These are phyloP conservation scores for Leptinotarsa texana DNA, from an alignment of 1,140 invertebrate species.

Conservation along the genomic window DNA sequence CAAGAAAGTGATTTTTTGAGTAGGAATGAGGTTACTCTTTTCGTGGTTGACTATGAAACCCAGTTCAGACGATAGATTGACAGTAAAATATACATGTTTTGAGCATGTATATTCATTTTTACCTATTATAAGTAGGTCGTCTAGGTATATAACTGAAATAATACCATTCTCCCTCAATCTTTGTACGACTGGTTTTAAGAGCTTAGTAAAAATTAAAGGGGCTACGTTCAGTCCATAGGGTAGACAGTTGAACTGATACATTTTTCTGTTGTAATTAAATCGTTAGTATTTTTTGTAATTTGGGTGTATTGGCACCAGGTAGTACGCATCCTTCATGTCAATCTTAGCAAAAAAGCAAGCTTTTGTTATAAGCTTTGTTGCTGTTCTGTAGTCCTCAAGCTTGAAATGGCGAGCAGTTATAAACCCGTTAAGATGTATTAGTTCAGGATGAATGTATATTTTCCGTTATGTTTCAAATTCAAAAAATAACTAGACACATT, in stretches of 20 bases:
- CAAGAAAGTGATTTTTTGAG: constrained; percentile 28
- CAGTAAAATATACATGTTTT: constrained; percentile 15
- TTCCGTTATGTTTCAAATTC: constrained; percentile 43
- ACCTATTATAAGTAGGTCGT: constrained; percentile 32
- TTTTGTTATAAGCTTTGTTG: constrained; percentile 29
- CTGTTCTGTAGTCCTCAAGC: constrained; percentile 29
- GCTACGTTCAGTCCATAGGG: constrained; percentile 28
- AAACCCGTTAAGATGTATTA: constrained; percentile 46
- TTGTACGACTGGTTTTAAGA: constrained; percentile 28
- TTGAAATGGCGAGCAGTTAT: constrained; percentile 42
- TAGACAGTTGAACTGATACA: constrained; percentile 44
- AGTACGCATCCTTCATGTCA: constrained; percentile 48
- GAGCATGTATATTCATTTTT: neutral
- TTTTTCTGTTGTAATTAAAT: constrained; percentile 37
- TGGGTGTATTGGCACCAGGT: constrained; percentile 30
- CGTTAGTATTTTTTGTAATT: constrained; percentile 37
- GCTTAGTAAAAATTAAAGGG: constrained; percentile 43
- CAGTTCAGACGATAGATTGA: constrained; percentile 17
- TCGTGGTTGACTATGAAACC: constrained; percentile 30
- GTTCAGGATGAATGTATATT: constrained; percentile 46
- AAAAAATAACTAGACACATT: constrained; percentile 43
- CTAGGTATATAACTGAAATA: constrained; percentile 31
- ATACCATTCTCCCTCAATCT: constrained; percentile 25
- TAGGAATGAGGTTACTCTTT: constrained; percentile 27
- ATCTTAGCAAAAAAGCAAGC: constrained; percentile 41